Conservation (phyloP, 1,140 invertebrate species). For the Ceratina australensis region DNA sequence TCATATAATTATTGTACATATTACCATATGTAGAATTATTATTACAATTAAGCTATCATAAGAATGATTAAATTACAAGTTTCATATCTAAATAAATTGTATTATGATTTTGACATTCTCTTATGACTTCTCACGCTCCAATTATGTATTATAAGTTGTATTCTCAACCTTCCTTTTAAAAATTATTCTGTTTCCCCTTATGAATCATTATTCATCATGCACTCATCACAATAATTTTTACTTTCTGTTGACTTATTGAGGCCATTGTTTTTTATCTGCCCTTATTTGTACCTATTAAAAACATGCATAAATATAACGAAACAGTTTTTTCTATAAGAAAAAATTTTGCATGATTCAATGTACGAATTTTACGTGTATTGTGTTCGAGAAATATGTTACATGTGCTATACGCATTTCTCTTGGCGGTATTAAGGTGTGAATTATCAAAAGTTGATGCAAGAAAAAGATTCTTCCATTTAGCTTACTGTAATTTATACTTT, state of each 20-base stretch:
- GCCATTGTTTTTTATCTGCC: not conserved
- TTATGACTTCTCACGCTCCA: not conserved
- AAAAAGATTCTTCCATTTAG: too few species aligned
- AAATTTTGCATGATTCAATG: not conserved
- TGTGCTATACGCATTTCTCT: too few species aligned
- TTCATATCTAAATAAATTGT: not conserved
- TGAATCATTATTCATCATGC: not conserved
- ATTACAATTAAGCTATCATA: not conserved
- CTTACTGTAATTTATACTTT: not conserved
- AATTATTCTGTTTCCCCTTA: not conserved
- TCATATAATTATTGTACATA: not conserved
- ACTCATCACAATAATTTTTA: not conserved
- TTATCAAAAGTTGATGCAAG: too few species aligned
- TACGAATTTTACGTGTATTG: not conserved
- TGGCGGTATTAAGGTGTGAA: not conserved
- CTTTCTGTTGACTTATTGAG: constrained; percentile 22
- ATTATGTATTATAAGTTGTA: not conserved
- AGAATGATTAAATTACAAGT: constrained; percentile 1
- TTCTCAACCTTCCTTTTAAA: not conserved
- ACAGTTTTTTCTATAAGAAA: not conserved
- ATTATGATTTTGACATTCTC: not conserved
- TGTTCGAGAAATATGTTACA: not conserved
- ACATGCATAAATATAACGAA: not conserved
- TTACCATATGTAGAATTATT: not conserved
- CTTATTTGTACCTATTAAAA: not conserved